phyloP scores from a whole-genome alignment of 2,888 invertebrate species.

The Spialia ferax region DNA sequence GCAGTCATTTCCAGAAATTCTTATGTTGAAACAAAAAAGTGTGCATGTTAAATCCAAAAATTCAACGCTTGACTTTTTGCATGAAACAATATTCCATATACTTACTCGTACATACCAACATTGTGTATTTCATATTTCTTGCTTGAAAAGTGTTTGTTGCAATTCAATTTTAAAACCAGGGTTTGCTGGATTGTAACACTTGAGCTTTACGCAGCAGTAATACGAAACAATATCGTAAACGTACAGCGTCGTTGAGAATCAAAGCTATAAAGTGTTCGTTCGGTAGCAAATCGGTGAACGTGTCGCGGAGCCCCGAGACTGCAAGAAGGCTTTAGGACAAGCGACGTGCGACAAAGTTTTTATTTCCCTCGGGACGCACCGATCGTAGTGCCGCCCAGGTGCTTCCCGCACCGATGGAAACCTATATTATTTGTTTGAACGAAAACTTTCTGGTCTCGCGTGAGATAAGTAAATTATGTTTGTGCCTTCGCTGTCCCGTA shows the following conservation, averaged over 20 bases:
- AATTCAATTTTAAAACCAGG: constrained; percentile 48
- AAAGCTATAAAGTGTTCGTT: constrained; percentile 79
- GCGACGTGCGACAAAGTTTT: constrained; percentile 86
- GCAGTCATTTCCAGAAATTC: constrained; percentile 71
- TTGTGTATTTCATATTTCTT: neutral
- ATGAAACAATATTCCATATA: no score
- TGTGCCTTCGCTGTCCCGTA: constrained; percentile 71
- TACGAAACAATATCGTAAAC: constrained; percentile 81
- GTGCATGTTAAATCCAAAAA: constrained; percentile 27
- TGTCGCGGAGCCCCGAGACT: constrained; percentile 71
- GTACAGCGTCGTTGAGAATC: constrained; percentile 77
- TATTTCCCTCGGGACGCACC: constrained; percentile 84
- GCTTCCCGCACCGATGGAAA: constrained; percentile 79
- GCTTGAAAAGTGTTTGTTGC: constrained; percentile 33
- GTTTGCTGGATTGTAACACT: constrained; percentile 55
- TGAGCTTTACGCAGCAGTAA: constrained; percentile 68
- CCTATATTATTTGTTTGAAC: constrained; percentile 86
- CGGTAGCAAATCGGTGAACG: constrained; percentile 80
- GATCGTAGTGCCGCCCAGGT: constrained; percentile 84
- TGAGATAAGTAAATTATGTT: constrained; percentile 85
- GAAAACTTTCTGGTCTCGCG: constrained; percentile 82
- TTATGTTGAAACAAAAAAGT: constrained; percentile 57
- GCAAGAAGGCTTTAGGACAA: constrained; percentile 83
- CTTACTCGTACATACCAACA: no score
- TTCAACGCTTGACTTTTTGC: neutral